Percentiles rank a stretch among this genome's conserved stretches.
These are phyloP conservation scores for Drosophila virilis DNA, from an alignment of 1,140 invertebrate species.

Conservation along the genomic window DNA sequence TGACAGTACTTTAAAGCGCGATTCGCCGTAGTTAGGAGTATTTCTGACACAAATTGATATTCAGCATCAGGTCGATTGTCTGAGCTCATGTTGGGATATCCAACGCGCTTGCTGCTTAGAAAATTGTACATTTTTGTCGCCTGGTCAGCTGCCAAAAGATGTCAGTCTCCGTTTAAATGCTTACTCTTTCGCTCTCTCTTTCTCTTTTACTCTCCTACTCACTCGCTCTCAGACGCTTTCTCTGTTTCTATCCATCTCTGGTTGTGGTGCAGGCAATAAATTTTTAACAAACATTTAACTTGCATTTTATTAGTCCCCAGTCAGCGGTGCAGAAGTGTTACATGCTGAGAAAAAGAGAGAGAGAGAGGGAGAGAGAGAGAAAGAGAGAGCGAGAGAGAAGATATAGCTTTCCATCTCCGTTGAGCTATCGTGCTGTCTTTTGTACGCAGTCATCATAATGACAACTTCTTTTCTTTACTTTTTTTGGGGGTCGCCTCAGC, in stretches of 20 bases:
- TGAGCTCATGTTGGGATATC: too few species aligned
- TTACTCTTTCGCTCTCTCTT: not conserved
- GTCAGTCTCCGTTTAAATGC: slow-evolving; percentile 2
- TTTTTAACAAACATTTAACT: slow-evolving; percentile 84
- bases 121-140: slow-evolving; percentile 33
- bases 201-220: not conserved
- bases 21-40: too few species aligned
- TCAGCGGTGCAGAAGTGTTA: slow-evolving; percentile 47
- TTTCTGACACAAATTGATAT: too few species aligned
- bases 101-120: too few species aligned
- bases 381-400: not conserved
- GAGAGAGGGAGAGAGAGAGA: slow-evolving; percentile 1
- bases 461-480: slow-evolving; percentile 53
- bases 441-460: slow-evolving; percentile 63
- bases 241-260: slow-evolving; percentile 20
- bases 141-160: slow-evolving; percentile 34
- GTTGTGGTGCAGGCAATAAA: slow-evolving; percentile 63
- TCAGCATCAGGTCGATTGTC: too few species aligned
- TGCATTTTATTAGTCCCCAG: slow-evolving; percentile 80
- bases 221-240: not conserved
- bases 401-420: slow-evolving; percentile 23
- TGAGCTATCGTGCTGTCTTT: slow-evolving; percentile 31
- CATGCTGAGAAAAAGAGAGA: slow-evolving; percentile 1
- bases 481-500: slow-evolving; percentile 17
- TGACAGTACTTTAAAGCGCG: too few species aligned